Evolutionary conservation across 2,113 vertebrate genomes (phyloP), one percentile per base, ranked within the genome.

Genomic region (Okapia johnstoni): DNA sequence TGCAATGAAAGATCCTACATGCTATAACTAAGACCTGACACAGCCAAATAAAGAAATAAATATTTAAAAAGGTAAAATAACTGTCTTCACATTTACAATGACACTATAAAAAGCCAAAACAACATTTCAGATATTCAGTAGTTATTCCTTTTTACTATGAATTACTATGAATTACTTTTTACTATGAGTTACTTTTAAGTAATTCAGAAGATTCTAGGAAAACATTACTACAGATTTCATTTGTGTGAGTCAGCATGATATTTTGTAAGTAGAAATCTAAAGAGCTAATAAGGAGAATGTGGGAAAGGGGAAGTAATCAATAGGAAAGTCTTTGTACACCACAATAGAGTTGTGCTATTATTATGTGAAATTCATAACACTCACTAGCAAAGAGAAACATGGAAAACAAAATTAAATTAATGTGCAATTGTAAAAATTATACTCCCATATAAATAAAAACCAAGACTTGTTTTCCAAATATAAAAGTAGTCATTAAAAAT

Each of bases 341-440:
- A 94, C 76, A 96, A 88, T 3, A 95, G 81, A 88, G 57, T 16
- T 46, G 11, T 40, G 55, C 66, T 86, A 88, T 93, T 86, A 81
- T 90, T 94, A 30, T 73, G 52, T 93, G n/a, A 96, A 88, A 84
- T 88, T 88, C 6, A 30, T 25, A 73, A 73, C 21, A 96, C 50
- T 61, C 50, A 81, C 58, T 85, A 96, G 13, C 43, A 96, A 91
- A 94, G 30, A 81, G 48, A 90, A 95, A 95, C 43, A 81, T 36
- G 26, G 33, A 43, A 90, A 94, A 84, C 54, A 96, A 96, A 77
- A 90, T 94, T 76, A 95, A 97, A 77, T 81, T 93, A 88, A 94
- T 55, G 13, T 93, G 16, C 16, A 88, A 46, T 91, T 91, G 4
- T 90, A 54, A 88, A 98, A 94, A 91, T 91, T 70, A 83, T 83